These are phyloP conservation scores for Lasiommata megera DNA, from an alignment of 2,888 invertebrate genomes.

Conservation along the genomic window DNA sequence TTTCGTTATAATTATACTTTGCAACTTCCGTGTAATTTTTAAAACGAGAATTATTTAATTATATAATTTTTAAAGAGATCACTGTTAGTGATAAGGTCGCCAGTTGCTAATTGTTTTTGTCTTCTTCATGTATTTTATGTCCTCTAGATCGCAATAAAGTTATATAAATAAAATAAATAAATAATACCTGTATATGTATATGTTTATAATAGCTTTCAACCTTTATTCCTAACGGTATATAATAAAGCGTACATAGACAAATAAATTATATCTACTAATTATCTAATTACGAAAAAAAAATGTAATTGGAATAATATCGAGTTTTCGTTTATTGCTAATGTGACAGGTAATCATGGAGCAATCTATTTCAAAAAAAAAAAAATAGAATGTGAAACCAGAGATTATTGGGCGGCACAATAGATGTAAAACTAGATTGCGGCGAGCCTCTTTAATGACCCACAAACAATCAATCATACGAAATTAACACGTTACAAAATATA, in stretches of 20 bases:
- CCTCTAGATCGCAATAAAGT: too few relatives aligned
- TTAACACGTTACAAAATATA: slow-evolving; percentile 78
- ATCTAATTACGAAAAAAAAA: not conserved
- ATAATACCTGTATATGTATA: too few relatives aligned
- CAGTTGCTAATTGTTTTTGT: too few relatives aligned
- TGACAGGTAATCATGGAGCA: slow-evolving; percentile 59
- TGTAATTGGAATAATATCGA: not conserved
- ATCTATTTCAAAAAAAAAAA: slow-evolving; percentile 38
- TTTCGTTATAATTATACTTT: not conserved
- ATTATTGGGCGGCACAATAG: slow-evolving; percentile 55
- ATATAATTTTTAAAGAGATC: too few relatives aligned
- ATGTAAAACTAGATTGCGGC: slow-evolving; percentile 70
- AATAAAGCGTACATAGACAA: too few relatives aligned
- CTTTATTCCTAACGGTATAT: too few relatives aligned
- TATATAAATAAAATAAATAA: too few relatives aligned
- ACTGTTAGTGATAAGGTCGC: too few relatives aligned
- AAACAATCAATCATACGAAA: slow-evolving; percentile 77
- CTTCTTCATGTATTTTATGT: too few relatives aligned
- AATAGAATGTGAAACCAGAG: slow-evolving; percentile 34
- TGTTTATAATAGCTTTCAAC: too few relatives aligned
- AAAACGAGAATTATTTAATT: too few relatives aligned
- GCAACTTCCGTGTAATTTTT: too few relatives aligned
- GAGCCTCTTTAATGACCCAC: slow-evolving; percentile 61
- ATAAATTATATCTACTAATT: not conserved
- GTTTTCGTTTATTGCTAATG: slow-evolving; percentile 35